phyloP scores from a whole-genome alignment of 2,797 vertebrate species.

The Scleropages formosus region DNA sequence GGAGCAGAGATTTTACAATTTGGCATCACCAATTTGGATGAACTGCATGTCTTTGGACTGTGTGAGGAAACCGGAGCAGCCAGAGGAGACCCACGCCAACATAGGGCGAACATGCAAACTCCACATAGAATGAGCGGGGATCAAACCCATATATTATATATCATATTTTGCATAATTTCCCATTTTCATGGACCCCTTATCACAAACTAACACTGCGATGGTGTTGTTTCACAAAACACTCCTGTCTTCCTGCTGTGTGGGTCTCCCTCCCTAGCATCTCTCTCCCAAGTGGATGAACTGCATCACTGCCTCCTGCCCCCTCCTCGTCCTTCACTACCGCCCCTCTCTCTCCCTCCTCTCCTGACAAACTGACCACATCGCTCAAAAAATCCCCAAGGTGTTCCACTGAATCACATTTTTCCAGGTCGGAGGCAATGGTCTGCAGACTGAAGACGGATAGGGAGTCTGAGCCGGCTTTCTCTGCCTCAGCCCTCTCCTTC shows the following conservation, averaged over 20 bases:
- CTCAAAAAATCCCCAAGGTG: conserved; percentile 74
- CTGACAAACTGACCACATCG: conserved; percentile 68
- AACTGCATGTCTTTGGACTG: too few relatives aligned
- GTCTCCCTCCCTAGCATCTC: conserved; percentile 43
- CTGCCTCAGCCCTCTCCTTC: conserved; percentile 51
- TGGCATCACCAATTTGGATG: too few relatives aligned
- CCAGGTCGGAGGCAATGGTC: conserved; percentile 83
- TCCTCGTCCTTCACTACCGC: neutral
- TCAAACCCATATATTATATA: too few relatives aligned
- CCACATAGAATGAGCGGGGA: too few relatives aligned
- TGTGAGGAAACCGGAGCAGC: too few relatives aligned
- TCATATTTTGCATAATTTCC: neutral
- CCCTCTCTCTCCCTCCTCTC: conserved; percentile 54
- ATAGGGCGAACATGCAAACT: too few relatives aligned
- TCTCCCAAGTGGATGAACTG: neutral
- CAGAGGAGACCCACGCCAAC: too few relatives aligned
- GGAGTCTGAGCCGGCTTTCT: conserved; percentile 70
- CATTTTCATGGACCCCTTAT: conserved; percentile 27
- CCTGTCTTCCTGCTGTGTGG: conserved; percentile 52
- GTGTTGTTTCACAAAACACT: conserved; percentile 68
- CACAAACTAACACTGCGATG: conserved; percentile 75
- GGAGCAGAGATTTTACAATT: too few relatives aligned
- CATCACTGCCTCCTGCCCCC: neutral
- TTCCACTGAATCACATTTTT: conserved; percentile 87
- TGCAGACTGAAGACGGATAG: conserved; percentile 82